A percentile compares a stretch with the other conserved stretches of the same genome.
Conservation (phyloP, 2,113 vertebrate genomes). For the Lagopus muta region DNA sequence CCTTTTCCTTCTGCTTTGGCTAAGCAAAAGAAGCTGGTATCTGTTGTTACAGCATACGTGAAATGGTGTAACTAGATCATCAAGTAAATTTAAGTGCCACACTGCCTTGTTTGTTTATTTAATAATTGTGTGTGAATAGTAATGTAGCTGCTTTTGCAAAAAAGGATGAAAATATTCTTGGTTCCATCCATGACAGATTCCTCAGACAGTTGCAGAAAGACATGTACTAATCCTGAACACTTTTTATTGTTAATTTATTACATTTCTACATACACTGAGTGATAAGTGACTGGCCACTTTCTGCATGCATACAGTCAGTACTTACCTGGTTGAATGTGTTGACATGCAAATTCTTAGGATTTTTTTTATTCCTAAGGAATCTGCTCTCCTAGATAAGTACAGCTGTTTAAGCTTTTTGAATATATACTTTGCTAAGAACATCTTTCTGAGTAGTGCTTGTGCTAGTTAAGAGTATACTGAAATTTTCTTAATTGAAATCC, state of each 20-base stretch:
- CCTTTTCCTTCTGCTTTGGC: not conserved
- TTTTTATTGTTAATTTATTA: not conserved
- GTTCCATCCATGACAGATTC: not conserved
- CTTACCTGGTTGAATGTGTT: not conserved
- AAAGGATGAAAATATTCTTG: not conserved
- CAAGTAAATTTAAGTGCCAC: not conserved
- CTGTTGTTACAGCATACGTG: not conserved
- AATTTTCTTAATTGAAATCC: conserved; percentile 24
- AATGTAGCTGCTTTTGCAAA: not conserved
- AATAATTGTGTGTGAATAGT: not conserved
- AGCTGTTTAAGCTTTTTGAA: not conserved
- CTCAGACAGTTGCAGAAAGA: not conserved
- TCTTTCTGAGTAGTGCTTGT: not conserved
- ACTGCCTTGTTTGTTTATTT: not conserved
- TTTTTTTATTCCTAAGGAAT: not conserved
- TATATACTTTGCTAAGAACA: not conserved
- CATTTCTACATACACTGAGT: not conserved
- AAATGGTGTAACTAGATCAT: not conserved
- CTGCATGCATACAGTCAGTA: not conserved
- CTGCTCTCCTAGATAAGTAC: not conserved
- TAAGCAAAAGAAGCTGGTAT: not conserved
- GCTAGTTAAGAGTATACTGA: not conserved
- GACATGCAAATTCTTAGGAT: not conserved
- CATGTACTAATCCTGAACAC: not conserved
- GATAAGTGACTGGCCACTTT: not conserved